Percentiles rank a stretch among this genome's conserved stretches.
These are phyloP conservation scores for Drosophila fungiperda DNA, from an alignment of 2,888 invertebrate species.

Conservation along the genomic window DNA sequence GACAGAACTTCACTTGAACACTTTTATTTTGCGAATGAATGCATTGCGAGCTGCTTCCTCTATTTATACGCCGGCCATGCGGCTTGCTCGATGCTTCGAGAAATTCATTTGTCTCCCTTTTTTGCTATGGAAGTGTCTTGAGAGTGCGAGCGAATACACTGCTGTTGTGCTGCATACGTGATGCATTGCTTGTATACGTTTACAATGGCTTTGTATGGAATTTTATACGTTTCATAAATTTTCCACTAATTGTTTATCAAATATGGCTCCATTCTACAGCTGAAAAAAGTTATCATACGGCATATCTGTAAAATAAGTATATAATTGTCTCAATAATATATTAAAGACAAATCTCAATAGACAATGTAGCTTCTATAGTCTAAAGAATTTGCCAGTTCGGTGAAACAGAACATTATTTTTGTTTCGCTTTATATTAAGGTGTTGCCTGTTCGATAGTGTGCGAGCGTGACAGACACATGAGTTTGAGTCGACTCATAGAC, in stretches of 20 bases:
- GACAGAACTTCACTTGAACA: constrained; percentile 58
- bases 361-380: not conserved
- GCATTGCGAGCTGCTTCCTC: not conserved
- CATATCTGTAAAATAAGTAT: not conserved
- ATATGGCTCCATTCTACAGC: not conserved
- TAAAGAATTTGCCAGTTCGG: constrained; percentile 1
- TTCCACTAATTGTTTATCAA: not conserved
- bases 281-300: not conserved
- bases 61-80: constrained; percentile 58
- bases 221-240: not conserved
- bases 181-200: not conserved
- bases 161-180: constrained; percentile 16
- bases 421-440: not conserved
- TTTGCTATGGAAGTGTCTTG: constrained; percentile 6
- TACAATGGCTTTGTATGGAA: not conserved
- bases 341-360: not conserved
- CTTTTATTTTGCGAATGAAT: constrained; percentile 56
- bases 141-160: constrained; percentile 39
- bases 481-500: not conserved
- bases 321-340: not conserved
- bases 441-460: constrained; percentile 16
- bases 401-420: not conserved
- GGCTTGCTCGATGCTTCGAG: constrained; percentile 41
- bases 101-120: constrained; percentile 43
- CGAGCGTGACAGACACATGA: constrained; percentile 9